Percentiles rank a stretch among this genome's conserved stretches.
phyloP scores from a whole-genome alignment of 2,888 invertebrate genomes.

The Phengaris arion region DNA sequence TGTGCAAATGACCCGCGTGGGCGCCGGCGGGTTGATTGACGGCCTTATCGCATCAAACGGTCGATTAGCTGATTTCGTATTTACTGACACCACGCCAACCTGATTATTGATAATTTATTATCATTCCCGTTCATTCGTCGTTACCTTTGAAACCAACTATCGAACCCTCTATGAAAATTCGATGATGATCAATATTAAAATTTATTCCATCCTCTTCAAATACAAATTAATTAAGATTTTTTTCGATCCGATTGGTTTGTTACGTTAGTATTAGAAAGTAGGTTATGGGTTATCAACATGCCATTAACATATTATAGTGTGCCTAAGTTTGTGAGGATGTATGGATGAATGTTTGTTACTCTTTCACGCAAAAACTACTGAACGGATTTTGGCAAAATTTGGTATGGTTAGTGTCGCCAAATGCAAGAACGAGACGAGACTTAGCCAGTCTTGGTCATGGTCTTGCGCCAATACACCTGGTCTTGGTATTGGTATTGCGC shows the following conservation, averaged over 20 bases:
- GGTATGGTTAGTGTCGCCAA: no score
- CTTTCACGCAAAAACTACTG: no score
- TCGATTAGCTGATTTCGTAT: constrained; percentile 22
- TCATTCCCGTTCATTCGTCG: background rate
- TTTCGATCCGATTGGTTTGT: background rate
- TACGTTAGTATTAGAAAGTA: background rate
- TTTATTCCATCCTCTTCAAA: background rate
- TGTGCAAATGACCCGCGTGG: constrained; percentile 21
- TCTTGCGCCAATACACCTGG: no score
- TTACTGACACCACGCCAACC: background rate
- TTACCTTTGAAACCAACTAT: background rate
- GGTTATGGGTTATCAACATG: background rate
- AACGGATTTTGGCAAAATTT: no score
- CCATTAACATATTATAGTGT: no score
- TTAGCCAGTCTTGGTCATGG: no score
- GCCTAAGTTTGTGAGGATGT: no score
- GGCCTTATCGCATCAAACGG: constrained; percentile 15
- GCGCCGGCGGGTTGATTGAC: constrained; percentile 22
- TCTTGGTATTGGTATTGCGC: no score
- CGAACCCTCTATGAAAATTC: background rate
- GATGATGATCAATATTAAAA: background rate
- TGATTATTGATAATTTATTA: constrained; percentile 3
- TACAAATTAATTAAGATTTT: background rate
- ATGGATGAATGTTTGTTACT: no score
- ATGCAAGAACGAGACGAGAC: no score